Percentiles rank a stretch among this genome's conserved stretches.
Conservation (phyloP, 1,140 invertebrate genomes). For the Cheumatopsyche charites region DNA sequence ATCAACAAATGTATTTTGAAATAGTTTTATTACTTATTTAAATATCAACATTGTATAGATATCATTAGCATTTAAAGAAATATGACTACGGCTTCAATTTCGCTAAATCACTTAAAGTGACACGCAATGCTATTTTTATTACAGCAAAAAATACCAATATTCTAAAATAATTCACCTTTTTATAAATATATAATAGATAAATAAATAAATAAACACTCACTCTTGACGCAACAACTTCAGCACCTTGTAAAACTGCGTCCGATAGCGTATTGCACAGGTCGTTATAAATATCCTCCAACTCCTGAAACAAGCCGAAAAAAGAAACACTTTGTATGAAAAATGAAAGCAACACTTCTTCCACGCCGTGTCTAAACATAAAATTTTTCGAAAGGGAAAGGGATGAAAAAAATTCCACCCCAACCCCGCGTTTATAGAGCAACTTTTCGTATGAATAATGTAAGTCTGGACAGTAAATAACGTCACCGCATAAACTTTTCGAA, state of each 20-base stretch:
- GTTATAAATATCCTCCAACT: slow-evolving; percentile 85
- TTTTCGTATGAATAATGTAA: slow-evolving; percentile 16
- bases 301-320: slow-evolving; percentile 65
- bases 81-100: too few relatives aligned
- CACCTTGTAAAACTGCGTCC: slow-evolving; percentile 79
- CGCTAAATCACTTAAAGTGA: too few relatives aligned
- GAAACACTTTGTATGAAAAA: not conserved
- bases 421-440: not conserved
- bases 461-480: slow-evolving; percentile 17
- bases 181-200: too few relatives aligned
- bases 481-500: not conserved
- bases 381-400: not conserved
- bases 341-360: not conserved
- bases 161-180: too few relatives aligned
- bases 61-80: too few relatives aligned
- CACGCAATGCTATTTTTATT: too few relatives aligned
- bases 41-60: too few relatives aligned
- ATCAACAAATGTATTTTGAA: too few relatives aligned
- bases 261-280: slow-evolving; percentile 81
- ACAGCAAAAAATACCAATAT: too few relatives aligned
- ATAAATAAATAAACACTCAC: slow-evolving; percentile 64
- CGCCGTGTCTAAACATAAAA: too few relatives aligned
- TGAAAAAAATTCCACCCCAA: not conserved
- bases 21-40: too few relatives aligned
- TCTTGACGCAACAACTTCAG: slow-evolving; percentile 80